A percentile compares a stretch with the other conserved stretches of the same genome.
These are phyloP conservation scores for Emydura subglobosa DNA, from an alignment of 2,113 vertebrate genomes.

Conservation along the genomic window DNA sequence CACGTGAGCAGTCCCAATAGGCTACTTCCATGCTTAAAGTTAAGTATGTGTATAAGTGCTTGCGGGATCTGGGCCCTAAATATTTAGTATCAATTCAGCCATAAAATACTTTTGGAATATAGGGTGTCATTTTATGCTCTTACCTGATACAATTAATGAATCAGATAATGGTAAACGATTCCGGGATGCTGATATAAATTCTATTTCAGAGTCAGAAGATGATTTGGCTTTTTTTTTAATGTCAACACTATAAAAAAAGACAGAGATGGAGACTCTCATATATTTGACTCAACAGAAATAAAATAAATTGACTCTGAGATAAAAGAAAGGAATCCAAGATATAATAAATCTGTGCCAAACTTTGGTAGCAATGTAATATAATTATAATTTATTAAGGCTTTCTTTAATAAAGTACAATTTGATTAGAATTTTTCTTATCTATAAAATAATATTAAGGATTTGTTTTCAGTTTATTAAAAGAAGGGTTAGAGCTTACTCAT, in stretches of 20 bases:
- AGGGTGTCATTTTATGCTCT: not conserved
- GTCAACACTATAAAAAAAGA: rapidly evolving
- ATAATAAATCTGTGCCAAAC: not conserved
- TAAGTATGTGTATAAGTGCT: not conserved
- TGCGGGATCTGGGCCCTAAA: rapidly evolving
- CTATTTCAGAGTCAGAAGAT: not conserved
- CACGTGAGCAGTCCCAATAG: rapidly evolving
- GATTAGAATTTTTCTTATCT: constrained; percentile 11
- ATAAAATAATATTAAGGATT: constrained; percentile 7
- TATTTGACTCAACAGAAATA: not conserved
- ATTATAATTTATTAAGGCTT: not conserved
- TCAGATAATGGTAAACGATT: not conserved
- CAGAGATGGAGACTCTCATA: rapidly evolving
- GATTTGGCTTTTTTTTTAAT: not conserved
- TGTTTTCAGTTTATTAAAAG: constrained; percentile 30
- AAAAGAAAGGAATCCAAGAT: not conserved
- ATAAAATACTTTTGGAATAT: not conserved
- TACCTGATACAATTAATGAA: not conserved
- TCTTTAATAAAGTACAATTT: constrained; percentile 21
- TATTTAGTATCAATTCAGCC: not conserved
- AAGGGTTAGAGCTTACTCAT: not conserved
- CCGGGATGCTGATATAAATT: not conserved
- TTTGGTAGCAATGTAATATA: not conserved
- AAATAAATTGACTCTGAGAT: not conserved
- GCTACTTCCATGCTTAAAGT: not conserved